Conservation (phyloP, 2,113 vertebrate genomes). For the Phyllopteryx taeniolatus region DNA sequence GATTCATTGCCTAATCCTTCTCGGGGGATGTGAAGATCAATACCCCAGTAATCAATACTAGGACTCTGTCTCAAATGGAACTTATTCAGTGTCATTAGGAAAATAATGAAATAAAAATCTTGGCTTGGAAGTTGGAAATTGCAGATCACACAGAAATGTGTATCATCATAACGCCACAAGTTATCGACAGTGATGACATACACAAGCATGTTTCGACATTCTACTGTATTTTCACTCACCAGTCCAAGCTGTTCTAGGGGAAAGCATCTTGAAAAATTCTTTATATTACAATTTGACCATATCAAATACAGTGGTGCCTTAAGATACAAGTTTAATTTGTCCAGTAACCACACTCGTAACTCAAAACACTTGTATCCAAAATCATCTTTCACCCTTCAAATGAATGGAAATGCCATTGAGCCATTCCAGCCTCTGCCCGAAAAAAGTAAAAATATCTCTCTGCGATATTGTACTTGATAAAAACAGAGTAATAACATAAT, state of each 20-base stretch:
- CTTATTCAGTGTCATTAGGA: constrained; percentile 12
- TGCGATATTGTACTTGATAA: too few species aligned
- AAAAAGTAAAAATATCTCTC: too few species aligned
- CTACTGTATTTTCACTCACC: background rate
- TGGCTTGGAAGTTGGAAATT: constrained; percentile 8
- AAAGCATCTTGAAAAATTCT: background rate
- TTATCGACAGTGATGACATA: constrained; percentile 17
- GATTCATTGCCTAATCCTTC: constrained; percentile 13
- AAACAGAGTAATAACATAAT: too few species aligned
- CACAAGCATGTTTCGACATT: constrained; percentile 1
- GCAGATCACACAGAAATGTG: constrained; percentile 2
- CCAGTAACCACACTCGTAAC: too few species aligned
- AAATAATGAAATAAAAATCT: constrained; percentile 16
- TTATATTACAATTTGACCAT: too few species aligned
- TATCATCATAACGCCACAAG: constrained; percentile 9
- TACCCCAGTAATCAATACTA: constrained; percentile 18
- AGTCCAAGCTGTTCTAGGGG: background rate
- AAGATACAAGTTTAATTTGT: too few species aligned
- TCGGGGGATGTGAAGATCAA: constrained; percentile 15
- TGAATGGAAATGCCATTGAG: too few species aligned
- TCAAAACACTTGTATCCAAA: too few species aligned
- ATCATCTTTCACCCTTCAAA: too few species aligned
- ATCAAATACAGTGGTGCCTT: too few species aligned
- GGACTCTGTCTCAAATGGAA: constrained; percentile 29
- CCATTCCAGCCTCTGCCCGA: too few species aligned